These are phyloP conservation scores for Listrodromus nycthemerus DNA, from an alignment of 2,888 invertebrate species.

Conservation along the genomic window DNA sequence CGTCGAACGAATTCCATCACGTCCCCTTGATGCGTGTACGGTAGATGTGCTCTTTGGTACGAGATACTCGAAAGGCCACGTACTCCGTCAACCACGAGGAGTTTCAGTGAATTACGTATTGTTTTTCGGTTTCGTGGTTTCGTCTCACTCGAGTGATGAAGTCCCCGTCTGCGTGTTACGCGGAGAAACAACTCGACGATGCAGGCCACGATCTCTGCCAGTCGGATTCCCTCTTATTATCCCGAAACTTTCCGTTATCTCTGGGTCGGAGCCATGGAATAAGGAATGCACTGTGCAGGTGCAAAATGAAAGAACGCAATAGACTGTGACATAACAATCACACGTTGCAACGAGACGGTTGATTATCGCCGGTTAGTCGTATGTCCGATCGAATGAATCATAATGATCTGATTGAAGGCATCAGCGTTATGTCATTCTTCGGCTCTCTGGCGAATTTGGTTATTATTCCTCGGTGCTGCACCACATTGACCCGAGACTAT, in stretches of 20 bases:
- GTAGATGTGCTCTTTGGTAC: conserved; percentile 22
- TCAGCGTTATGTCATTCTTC: not conserved
- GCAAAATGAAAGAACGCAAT: not conserved
- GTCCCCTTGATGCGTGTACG: conserved; percentile 21
- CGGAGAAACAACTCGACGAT: not conserved
- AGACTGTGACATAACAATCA: conserved; percentile 4
- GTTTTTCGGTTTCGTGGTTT: conserved; percentile 18
- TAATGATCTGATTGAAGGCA: not conserved
- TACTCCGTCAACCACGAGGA: not conserved
- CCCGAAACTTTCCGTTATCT: conserved; percentile 23
- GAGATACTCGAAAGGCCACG: conserved; percentile 25
- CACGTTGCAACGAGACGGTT: not conserved
- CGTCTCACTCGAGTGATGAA: not conserved
- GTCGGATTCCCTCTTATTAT: not conserved
- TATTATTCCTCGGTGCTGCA: not conserved
- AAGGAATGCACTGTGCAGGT: not conserved
- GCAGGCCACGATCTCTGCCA: not conserved
- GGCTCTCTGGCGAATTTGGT: not conserved
- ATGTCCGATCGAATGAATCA: not conserved
- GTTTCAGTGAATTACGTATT: conserved; percentile 17
- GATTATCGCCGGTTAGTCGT: not conserved
- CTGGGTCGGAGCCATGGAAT: not conserved
- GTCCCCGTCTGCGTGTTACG: not conserved
- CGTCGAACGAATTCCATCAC: conserved; percentile 43
- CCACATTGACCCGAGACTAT: not conserved